Base-by-base conservation (phyloP, 2,113 vertebrate species). In the Laticauda laticaudata region DNA sequence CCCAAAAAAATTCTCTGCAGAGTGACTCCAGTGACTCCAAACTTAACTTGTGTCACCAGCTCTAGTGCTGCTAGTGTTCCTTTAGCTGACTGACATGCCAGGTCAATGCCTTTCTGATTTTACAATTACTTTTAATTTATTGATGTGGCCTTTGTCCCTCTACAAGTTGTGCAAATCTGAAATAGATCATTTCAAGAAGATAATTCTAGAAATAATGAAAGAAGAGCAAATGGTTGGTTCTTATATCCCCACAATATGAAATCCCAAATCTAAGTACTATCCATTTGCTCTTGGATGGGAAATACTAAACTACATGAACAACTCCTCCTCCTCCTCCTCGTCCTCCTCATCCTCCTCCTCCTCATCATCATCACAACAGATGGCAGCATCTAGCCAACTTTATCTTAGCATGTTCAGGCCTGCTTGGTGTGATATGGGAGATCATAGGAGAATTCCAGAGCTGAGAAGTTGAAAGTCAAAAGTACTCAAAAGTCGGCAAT, bases 291-390 rank as follows among this genome's bases (percentile, higher is more conserved):
- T 75, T 6, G 12, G n/a, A 34, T 75, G 69, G n/a, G 69, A 75
- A 75, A 75, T 75, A n/a, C n/a, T 75, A 39, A 75, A 34, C 5
- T 34, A 34, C 14, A 39, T 75, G 5, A 6, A 34, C 3, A 45
- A 45, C 2, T 1, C 26, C 0, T 1, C 29, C 0, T 4, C 26
- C 4, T 14, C 61, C 1, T 39, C 34, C 34, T 39, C 34, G 2
- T 1, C 26, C 0, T 1, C 61, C 1, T 4, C 11, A 1, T 14
- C 64, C 1, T 14, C 9, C 3, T n/a, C 26, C 2, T 59, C 21
- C 8, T 26, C 34, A 34, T n/a, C 64, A 69, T 2, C n/a, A 75
- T 15, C 69, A 18, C 14, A 34, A 81, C 15, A 81, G 34, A 39
- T 20, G 15, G 6, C 34, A 81, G 34, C 69, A 81, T 81, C n/a